A percentile compares a stretch with the other conserved stretches of the same genome.
phyloP scores from a whole-genome alignment of 2,888 invertebrate genomes.

The Pachydiplax longipennis region DNA sequence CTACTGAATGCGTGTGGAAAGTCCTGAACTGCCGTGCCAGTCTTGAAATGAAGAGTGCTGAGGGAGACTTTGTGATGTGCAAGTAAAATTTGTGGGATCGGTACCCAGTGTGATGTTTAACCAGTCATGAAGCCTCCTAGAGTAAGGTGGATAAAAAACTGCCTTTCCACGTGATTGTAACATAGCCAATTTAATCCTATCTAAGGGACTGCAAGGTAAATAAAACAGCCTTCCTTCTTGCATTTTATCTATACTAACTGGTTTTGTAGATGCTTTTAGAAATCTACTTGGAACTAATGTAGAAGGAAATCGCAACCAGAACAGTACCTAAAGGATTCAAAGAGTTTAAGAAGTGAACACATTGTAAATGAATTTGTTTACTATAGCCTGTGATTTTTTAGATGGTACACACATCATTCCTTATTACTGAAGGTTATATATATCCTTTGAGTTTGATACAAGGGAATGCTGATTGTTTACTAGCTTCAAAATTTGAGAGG shows the following conservation, averaged over 20 bases:
- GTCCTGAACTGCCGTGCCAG: not conserved
- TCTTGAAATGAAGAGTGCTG: not conserved
- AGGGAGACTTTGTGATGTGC: constrained; percentile 5
- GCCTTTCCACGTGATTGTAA: constrained; percentile 22
- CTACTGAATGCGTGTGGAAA: not conserved
- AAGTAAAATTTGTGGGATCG: not conserved
- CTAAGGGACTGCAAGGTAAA: constrained; percentile 14
- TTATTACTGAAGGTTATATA: not conserved
- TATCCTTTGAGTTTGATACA: not conserved
- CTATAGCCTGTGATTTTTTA: constrained; percentile 7
- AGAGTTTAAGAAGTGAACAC: not conserved
- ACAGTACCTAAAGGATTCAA: constrained; percentile 5
- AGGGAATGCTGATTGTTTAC: not conserved
- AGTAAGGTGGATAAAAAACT: not conserved
- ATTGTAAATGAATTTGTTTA: not conserved
- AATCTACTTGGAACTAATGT: not conserved
- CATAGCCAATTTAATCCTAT: not conserved
- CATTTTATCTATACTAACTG: constrained; percentile 30
- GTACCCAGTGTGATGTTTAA: constrained; percentile 14
- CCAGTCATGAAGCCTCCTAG: constrained; percentile 1
- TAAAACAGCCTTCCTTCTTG: constrained; percentile 1
- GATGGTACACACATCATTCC: not conserved
- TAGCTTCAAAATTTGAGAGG: not conserved
- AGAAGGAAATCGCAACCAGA: not conserved
- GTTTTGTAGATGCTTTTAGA: constrained; percentile 36